Base-by-base conservation (phyloP, 1,140 invertebrate species). In the Cheumatopsyche charites region DNA sequence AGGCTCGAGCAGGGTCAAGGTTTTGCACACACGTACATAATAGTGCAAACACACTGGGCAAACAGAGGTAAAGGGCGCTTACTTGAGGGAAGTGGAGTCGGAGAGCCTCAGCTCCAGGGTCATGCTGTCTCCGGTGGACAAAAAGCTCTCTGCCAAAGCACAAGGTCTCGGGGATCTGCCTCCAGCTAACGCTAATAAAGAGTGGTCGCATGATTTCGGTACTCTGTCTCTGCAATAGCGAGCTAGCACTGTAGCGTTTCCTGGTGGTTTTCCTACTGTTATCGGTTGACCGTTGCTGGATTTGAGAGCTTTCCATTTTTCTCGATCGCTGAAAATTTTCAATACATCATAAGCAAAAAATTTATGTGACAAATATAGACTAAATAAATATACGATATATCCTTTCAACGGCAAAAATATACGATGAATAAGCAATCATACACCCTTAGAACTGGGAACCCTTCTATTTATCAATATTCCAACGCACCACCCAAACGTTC, bases 81-180 rank as follows among this genome's bases (percentile, higher is more conserved):
- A 88, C 90, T 89, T 92, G 15, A 95, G 86, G 23, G 91, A 91
- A 0, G 93, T 94, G n/a, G 92, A 91, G 79, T 94, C 92, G 17
- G 90, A 87, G 77, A 93, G 86, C 75, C 88, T 88, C 70, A 94
- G 83, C 81, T 94, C 92, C 55, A 95, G 83, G 0, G 92, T 94
- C 67, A 94, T 86, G 47, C 90, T 90, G 78, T 91, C 91, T 43
- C 90, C 90, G 61, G 88, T 89, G 0, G 93, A 94, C 1, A 95
- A 84, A 78, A 92, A 95, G 79, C 92, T 94, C 78, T 95, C 94
- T 0, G 90, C 88, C 0, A 92, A 84, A 1, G 89, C 89, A 77
- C 93, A 95, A 0, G 92, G 92, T 69, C 92, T 84, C 86, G 9
- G 79, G 74, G 87, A 87, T 15, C 85, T 82, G 1, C 55, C 55